Conservation (phyloP, 2,888 invertebrate species). For the Alsophila aescularia region DNA sequence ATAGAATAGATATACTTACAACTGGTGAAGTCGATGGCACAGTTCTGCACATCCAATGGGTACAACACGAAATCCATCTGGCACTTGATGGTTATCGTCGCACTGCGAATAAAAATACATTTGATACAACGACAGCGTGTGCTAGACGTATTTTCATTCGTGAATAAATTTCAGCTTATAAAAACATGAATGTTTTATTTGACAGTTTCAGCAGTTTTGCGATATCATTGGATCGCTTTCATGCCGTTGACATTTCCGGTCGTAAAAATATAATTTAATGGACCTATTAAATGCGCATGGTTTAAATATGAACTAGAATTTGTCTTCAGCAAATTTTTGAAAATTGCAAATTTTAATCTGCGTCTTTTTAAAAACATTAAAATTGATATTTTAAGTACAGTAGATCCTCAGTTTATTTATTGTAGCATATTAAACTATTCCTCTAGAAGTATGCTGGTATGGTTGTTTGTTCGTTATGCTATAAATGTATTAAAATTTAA, state of each 20-base stretch:
- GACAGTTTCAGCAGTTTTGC: conserved; percentile 7
- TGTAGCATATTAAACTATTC: too few species aligned
- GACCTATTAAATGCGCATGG: conserved; percentile 11
- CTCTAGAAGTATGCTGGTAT: too few species aligned
- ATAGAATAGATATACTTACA: conserved; percentile 86
- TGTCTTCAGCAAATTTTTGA: too few species aligned
- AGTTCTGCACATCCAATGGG: conserved; percentile 86
- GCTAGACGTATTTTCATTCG: conserved; percentile 13
- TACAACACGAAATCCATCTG: conserved; percentile 87
- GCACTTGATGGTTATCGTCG: conserved; percentile 87
- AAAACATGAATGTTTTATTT: conserved; percentile 26
- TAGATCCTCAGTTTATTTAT: too few species aligned
- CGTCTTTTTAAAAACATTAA: too few species aligned
- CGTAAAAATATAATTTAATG: conserved; percentile 23
- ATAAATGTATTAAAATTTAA: too few species aligned
- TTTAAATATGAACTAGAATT: conserved; percentile 10
- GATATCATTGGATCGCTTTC: conserved; percentile 16
- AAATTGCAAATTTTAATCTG: too few species aligned
- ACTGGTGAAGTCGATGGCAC: conserved; percentile 86
- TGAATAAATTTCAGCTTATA: conserved; percentile 24
- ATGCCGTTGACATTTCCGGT: conserved; percentile 24
- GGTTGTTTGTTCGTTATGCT: too few species aligned
- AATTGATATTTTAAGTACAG: too few species aligned
- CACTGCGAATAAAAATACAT: conserved; percentile 66
- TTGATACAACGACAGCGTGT: conserved; percentile 12